Base-by-base conservation (phyloP, 2,797 vertebrate species). In the Neosilurus hyrtlii region DNA sequence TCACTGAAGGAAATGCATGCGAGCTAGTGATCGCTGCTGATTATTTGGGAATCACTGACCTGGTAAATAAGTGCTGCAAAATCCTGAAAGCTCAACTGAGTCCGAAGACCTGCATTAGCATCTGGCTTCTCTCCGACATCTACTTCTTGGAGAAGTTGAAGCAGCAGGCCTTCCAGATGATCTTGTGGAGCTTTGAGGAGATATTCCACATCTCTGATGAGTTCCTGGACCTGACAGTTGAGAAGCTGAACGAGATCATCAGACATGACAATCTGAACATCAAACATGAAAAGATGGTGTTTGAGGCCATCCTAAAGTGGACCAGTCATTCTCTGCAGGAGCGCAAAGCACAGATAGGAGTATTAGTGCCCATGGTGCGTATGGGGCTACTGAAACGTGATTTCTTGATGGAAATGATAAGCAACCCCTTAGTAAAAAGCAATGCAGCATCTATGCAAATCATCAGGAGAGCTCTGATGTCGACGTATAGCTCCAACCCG, bases 141-240 rank as follows among this genome's bases (percentile, higher is more conserved):
- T 92, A 89, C 87, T 81, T 86, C 84, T 92, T 87, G 70, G 85
- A 90, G 0, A 83, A 92, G 0, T 91, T 96, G 83, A 90, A 84
- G 22, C 82, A 66, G 30, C 93, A 91, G 16, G 93, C 94, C 82
- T 92, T 84, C 18, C 59, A 67, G 51, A 95, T 90, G 86, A 94
- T 97, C 85, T 83, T 94, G 57, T 91, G 92, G 5, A 92, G 96
- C 91, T 96, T 97, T 0, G 91, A 95, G 86, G 89, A 95, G 67
- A 89, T 96, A 80, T 86, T 91, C 1, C 88, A 84, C 52, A 88
- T 85, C 76, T 92, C 92, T 0, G 87, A 90, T 0, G 94, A 95
- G 90, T 94, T 96, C 70, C 87, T 80, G 63, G 15, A 8, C 18
- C 57, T 59, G 1, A 18, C 57, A 22, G 18, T 59, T 20, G 57